Evolutionary conservation across 2,797 vertebrate genomes (phyloP).

Genomic region (Australoheros facetus): DNA sequence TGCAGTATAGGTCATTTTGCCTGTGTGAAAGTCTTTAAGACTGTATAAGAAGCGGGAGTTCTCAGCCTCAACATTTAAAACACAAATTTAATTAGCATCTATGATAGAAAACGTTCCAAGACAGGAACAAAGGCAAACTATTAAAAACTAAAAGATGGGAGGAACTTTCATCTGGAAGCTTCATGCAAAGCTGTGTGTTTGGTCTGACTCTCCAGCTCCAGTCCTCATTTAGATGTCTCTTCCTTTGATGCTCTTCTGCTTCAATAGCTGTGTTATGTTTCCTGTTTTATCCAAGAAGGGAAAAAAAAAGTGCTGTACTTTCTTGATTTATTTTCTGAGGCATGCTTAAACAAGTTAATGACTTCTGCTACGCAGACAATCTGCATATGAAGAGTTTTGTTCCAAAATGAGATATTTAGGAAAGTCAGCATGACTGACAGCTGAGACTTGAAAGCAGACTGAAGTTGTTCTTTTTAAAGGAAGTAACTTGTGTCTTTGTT

Average conservation of each 20-base stretch:
- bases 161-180: conserved; percentile 37
- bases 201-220: conserved; percentile 31
- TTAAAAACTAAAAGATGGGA: conserved; percentile 47
- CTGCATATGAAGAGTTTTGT: conserved; percentile 63
- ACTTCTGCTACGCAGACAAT: conserved; percentile 75
- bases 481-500: conserved; percentile 26
- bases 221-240: conserved; percentile 54
- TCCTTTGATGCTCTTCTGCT: conserved; percentile 54
- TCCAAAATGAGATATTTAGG: conserved; percentile 49
- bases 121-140: conserved; percentile 28
- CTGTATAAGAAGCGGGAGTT: neutral
- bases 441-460: conserved; percentile 21
- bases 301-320: conserved; percentile 47
- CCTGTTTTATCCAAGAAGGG: conserved; percentile 37
- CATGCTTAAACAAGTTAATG: conserved; percentile 69
- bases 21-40: neutral
- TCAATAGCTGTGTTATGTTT: conserved; percentile 55
- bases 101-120: conserved; percentile 4
- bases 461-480: conserved; percentile 8
- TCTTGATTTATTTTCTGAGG: conserved; percentile 64
- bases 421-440: conserved; percentile 45
- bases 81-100: conserved; percentile 35
- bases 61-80: conserved; percentile 37
- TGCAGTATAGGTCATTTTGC: neutral
- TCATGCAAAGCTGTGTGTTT: conserved; percentile 34